Evolutionary conservation across 30 jellyfish, hydroid and myxozoan genomes (phyloP).

Genomic region (Calvadosia cruxmelitensis): DNA sequence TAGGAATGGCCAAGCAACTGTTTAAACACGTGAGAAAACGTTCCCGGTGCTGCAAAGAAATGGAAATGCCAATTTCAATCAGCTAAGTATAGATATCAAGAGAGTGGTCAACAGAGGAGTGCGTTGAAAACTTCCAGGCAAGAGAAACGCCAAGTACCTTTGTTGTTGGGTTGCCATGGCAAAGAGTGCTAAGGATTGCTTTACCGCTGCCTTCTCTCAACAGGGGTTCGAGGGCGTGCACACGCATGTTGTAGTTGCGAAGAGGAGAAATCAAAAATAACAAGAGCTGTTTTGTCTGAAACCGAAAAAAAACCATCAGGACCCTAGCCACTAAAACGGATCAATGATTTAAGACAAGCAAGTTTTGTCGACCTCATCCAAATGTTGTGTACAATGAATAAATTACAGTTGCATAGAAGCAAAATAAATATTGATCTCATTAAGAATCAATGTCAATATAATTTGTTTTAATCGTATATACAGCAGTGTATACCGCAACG

Average conservation of each 20-base stretch:
- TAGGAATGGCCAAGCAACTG: slow-evolving; percentile 24
- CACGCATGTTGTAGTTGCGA: slow-evolving; percentile 50
- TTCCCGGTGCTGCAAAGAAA: slow-evolving; percentile 56
- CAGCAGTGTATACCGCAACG: too few species aligned
- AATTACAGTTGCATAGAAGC: too few species aligned
- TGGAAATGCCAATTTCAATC: not conserved
- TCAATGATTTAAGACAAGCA: too few species aligned
- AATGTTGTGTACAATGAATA: too few species aligned
- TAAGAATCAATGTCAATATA: too few species aligned
- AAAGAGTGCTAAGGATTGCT: slow-evolving; percentile 33
- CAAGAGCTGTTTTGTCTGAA: slow-evolving; percentile 44
- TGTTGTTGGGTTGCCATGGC: slow-evolving; percentile 39
- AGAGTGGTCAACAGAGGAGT: too few species aligned
- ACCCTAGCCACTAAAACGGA: not conserved
- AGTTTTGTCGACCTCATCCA: too few species aligned
- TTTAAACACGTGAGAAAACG: slow-evolving; percentile 52
- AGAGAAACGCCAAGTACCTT: slow-evolving; percentile 32
- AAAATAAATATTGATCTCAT: too few species aligned
- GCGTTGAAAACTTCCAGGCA: not conserved
- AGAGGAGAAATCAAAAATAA: slow-evolving; percentile 59
- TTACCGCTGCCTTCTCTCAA: slow-evolving; percentile 12
- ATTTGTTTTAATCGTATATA: too few species aligned
- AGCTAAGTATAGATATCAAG: too few species aligned
- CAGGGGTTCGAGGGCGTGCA: slow-evolving; percentile 32
- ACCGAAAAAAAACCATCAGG: not conserved